Conservation (phyloP, 23 tunicate genomes). For the Ascidia mentula region DNA sequence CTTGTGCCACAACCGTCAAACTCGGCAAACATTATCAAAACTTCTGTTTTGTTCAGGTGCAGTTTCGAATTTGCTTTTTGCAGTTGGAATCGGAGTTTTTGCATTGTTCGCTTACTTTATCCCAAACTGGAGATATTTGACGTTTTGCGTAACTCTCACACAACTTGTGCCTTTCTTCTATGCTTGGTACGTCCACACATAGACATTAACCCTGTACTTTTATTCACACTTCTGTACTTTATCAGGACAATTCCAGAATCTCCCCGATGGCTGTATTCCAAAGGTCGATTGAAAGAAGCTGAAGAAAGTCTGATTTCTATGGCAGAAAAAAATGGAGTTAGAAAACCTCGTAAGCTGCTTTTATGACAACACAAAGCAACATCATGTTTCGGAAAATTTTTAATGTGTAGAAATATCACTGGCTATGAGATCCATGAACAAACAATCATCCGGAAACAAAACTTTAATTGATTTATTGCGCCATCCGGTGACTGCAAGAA, state of each 20-base stretch:
- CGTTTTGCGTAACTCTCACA: neutral
- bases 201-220: no score
- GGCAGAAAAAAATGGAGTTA: slow-evolving; percentile 52
- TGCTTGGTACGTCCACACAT: neutral
- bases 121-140: slow-evolving; percentile 6
- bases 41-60: slow-evolving; percentile 15
- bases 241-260: slow-evolving; percentile 64
- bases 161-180: slow-evolving; percentile 5
- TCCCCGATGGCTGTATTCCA: slow-evolving; percentile 79
- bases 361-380: no score
- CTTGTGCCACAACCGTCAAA: no score
- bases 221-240: no score
- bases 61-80: neutral
- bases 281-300: slow-evolving; percentile 33
- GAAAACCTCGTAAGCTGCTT: neutral
- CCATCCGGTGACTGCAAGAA: slow-evolving; percentile 6
- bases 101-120: neutral
- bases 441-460: neutral
- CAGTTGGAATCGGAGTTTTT: slow-evolving; percentile 4
- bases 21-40: no score
- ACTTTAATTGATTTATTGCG: neutral
- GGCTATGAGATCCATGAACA: neutral
- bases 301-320: slow-evolving; percentile 40
- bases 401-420: neutral
- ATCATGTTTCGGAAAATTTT: neutral